Evolutionary conservation across 2,888 invertebrate genomes (phyloP), one percentile per base, ranked within the genome.

Genomic region (Nesidiocoris tenuis): DNA sequence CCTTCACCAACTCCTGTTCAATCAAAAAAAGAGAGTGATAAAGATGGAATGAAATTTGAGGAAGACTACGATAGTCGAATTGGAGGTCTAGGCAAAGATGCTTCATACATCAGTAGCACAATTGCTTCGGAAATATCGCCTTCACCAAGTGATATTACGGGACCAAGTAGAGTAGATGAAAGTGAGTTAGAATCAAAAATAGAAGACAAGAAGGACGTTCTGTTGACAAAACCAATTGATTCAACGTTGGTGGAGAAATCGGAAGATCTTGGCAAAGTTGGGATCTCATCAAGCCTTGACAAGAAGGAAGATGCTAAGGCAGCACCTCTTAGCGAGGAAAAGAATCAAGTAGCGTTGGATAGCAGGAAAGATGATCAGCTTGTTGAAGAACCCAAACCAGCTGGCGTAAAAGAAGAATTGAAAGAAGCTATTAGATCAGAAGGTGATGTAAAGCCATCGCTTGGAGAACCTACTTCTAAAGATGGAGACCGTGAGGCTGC

Each of bases 1-100:
- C 59, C 70, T n/a, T 59, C 70, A 16, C 70, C 70, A 7, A 22
- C 70, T 24, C 9, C 59, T 5, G 59, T 22, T 18, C 70, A n/a
- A 9, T 21, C 63, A 65, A 25, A 17, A n/a, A 24, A 65, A 25
- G 19, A 59, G n/a, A 59, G n/a, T 59, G 59, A 59, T n/a, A n/a
- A 59, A 16, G 59, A 59, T 59, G 59, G 7, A 59, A 59, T 18
- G 17, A 59, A n/a, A 59, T 16, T 18, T 5, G 59, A 59, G 19
- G 59, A 54, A 54, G 54, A n/a, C n/a, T n/a, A n/a, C n/a, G 39
- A 39, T 7, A 39, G 39, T 39, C 5, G 12, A 39, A 39, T 39
- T 39, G n/a, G n/a, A n/a, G n/a, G n/a, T n/a, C n/a, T n/a, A n/a
- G n/a, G n/a, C n/a, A 39, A 39, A 39, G 5, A 39, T 39, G 12